phyloP scores from a whole-genome alignment of 2,113 vertebrate genomes.

The Ramphastos sulfuratus region DNA sequence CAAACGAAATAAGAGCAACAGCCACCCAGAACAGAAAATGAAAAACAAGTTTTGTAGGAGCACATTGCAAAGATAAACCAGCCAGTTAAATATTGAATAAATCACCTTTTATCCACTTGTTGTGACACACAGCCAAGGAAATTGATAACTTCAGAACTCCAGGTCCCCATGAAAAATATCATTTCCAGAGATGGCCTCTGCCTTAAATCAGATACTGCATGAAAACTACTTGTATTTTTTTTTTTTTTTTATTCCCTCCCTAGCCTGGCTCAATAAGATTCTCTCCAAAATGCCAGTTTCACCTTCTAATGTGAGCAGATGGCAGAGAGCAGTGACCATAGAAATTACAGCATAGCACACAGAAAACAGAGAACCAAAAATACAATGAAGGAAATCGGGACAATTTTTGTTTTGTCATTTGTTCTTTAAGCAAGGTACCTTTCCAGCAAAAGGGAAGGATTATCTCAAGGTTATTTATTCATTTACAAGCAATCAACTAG shows the following conservation, averaged over 20 bases:
- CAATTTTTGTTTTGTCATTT: background rate
- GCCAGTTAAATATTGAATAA: slow-evolving; percentile 58
- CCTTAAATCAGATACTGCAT: slow-evolving; percentile 34
- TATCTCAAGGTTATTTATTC: slow-evolving; percentile 72
- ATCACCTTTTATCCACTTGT: slow-evolving; percentile 62
- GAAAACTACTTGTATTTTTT: slow-evolving; percentile 21
- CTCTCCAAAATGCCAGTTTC: slow-evolving; percentile 36
- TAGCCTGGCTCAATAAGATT: slow-evolving; percentile 20
- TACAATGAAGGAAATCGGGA: background rate
- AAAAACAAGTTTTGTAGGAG: slow-evolving; percentile 61
- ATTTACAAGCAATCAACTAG: slow-evolving; percentile 70
- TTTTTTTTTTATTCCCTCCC: background rate
- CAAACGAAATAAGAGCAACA: slow-evolving; percentile 66
- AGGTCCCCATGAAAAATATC: slow-evolving; percentile 33
- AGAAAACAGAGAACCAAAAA: slow-evolving; percentile 18
- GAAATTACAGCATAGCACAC: background rate
- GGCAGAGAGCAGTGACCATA: slow-evolving; percentile 22
- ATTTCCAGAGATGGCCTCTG: slow-evolving; percentile 25
- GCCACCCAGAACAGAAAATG: slow-evolving; percentile 45
- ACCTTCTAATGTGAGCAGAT: slow-evolving; percentile 42
- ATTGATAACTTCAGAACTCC: slow-evolving; percentile 37
- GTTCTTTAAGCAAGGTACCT: slow-evolving; percentile 53
- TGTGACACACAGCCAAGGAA: background rate
- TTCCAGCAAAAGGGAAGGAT: slow-evolving; percentile 51
- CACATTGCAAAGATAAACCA: slow-evolving; percentile 44